A percentile compares a stretch with the other conserved stretches of the same genome.
These are phyloP conservation scores for Phyllostomus discolor DNA, from an alignment of 2,113 vertebrate species.

Conservation along the genomic window DNA sequence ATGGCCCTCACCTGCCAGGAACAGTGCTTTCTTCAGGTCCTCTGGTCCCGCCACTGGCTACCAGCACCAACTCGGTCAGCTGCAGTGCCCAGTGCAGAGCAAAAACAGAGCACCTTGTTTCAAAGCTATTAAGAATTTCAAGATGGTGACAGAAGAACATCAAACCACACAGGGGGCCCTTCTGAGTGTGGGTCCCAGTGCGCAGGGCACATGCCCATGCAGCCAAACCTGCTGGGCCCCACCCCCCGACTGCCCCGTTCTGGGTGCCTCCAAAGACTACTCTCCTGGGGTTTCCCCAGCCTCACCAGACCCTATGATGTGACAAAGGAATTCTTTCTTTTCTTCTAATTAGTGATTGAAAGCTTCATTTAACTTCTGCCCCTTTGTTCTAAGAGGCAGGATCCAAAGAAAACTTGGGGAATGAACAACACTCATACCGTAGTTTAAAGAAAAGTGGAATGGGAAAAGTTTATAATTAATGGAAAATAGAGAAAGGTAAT, in stretches of 20 bases:
- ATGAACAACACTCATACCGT: not conserved
- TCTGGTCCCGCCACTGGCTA: not conserved
- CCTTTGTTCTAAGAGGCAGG: not conserved
- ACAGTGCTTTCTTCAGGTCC: fast-evolving
- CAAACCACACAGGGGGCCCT: fast-evolving
- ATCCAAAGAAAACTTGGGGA: not conserved
- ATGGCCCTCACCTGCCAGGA: too few species aligned
- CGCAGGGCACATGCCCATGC: fast-evolving
- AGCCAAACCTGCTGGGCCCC: not conserved
- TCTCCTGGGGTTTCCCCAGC: not conserved
- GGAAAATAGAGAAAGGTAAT: slow-evolving; percentile 11
- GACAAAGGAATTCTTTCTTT: not conserved
- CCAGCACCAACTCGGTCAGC: not conserved
- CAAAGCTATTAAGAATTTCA: not conserved
- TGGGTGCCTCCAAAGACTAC: not conserved
- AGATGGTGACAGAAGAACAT: not conserved
- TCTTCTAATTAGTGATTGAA: not conserved
- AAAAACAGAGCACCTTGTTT: not conserved
- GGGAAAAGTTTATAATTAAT: not conserved
- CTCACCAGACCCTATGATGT: not conserved
- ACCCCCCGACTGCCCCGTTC: not conserved
- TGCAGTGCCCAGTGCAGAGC: not conserved
- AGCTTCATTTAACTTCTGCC: not conserved
- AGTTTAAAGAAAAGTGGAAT: not conserved
- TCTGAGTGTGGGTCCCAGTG: too few species aligned